Evolutionary conservation across 1,140 invertebrate species (phyloP).

Genomic region (Araneus ventricosus): DNA sequence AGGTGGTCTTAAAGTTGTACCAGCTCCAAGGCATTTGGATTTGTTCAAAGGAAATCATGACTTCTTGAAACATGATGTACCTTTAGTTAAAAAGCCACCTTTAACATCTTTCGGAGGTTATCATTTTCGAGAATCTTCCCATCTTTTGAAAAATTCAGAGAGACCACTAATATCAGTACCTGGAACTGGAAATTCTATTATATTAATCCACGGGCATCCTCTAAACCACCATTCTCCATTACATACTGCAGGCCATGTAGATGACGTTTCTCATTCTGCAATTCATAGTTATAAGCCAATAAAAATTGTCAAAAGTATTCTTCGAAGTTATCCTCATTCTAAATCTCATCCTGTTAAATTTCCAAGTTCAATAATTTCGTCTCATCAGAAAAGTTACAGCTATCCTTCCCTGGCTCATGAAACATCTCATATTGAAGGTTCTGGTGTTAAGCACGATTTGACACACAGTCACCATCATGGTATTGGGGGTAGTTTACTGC

Average conservation of each 20-base stretch:
- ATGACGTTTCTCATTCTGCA: neutral
- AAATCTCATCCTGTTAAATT: constrained; percentile 11
- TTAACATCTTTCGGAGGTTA: neutral
- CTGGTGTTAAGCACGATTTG: neutral
- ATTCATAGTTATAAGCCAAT: neutral
- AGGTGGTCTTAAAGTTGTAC: constrained; percentile 59
- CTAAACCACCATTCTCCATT: neutral
- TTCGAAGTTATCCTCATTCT: neutral
- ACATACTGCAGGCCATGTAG: neutral
- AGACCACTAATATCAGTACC: neutral
- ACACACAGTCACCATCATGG: neutral
- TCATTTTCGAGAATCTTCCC: neutral
- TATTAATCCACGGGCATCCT: neutral
- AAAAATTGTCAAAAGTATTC: neutral
- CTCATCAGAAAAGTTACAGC: neutral
- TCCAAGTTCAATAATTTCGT: constrained; percentile 26
- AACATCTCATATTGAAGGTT: neutral
- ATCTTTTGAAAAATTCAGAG: neutral
- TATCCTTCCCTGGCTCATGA: neutral
- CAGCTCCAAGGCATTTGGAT: constrained; percentile 50
- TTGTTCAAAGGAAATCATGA: constrained; percentile 18
- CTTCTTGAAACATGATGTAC: constrained; percentile 3
- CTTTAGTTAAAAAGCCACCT: neutral
- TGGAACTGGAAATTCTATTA: neutral
- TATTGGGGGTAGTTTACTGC: neutral